Percentiles rank a stretch among this genome's conserved stretches.
These are phyloP conservation scores for Zaprionus camerounensis DNA, from an alignment of 1,140 invertebrate genomes.

Conservation along the genomic window DNA sequence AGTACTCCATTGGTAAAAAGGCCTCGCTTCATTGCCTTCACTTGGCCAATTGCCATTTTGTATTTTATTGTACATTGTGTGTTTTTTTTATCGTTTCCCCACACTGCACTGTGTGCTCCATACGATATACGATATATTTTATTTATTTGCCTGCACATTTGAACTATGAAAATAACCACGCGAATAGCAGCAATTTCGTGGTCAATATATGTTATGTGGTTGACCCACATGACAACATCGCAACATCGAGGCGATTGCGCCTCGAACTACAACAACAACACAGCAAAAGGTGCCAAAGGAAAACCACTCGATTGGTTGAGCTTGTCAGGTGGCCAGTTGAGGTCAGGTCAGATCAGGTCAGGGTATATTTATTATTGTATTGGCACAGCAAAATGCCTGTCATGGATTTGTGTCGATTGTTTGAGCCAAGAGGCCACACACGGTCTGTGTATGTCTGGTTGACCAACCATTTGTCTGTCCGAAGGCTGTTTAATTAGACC, in stretches of 20 bases:
- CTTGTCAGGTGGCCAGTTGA: conserved; percentile 20
- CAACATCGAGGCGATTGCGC: conserved; percentile 32
- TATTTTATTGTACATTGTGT: conserved; percentile 67
- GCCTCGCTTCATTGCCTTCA: conserved; percentile 48
- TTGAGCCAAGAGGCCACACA: background rate
- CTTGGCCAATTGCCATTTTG: conserved; percentile 59
- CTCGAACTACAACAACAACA: background rate
- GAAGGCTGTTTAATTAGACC: conserved; percentile 67
- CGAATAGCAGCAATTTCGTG: conserved; percentile 71
- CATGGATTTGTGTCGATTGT: conserved; percentile 17
- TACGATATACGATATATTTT: conserved; percentile 59
- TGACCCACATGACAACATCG: conserved; percentile 65
- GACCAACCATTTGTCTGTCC: conserved; percentile 6
- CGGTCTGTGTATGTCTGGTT: background rate
- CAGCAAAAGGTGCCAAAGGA: conserved; percentile 5
- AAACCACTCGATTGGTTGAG: background rate
- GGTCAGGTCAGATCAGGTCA: conserved; percentile 42
- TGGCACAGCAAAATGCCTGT: conserved; percentile 14
- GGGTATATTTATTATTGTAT: conserved; percentile 52
- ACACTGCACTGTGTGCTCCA: conserved; percentile 1
- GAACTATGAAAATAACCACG: conserved; percentile 74
- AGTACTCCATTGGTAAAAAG: conserved; percentile 1
- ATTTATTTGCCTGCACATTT: conserved; percentile 74
- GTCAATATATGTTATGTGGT: conserved; percentile 60
- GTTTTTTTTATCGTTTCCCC: conserved; percentile 34